Evolutionary conservation across 1,140 invertebrate genomes (phyloP).

Genomic region (Phthorimaea operculella): DNA sequence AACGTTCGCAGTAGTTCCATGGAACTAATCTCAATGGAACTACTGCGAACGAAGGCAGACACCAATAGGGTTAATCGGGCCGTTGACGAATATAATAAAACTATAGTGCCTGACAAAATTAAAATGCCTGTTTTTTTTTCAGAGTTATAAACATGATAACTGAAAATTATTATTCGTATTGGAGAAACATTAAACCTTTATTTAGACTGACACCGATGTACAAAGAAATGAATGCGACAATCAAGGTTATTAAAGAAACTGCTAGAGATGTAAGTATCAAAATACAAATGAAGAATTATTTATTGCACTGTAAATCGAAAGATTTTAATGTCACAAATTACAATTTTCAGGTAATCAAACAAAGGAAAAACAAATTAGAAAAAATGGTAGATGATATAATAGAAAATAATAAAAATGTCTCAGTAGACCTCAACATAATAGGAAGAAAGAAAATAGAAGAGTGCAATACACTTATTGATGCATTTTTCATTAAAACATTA

Average conservation of each 20-base stretch:
- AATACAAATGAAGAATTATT: not conserved
- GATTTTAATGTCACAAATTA: not conserved
- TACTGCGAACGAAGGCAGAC: too few relatives aligned
- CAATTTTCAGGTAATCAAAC: slow-evolving; percentile 1
- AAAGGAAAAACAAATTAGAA: slow-evolving; percentile 9
- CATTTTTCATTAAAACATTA: slow-evolving; percentile 6
- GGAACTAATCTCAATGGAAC: too few relatives aligned
- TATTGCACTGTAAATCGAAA: not conserved
- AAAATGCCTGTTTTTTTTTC: slow-evolving; percentile 2
- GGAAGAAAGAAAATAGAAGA: slow-evolving; percentile 6
- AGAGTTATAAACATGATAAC: slow-evolving; percentile 10
- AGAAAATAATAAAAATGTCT: slow-evolving; percentile 4
- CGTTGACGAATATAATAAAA: too few relatives aligned
- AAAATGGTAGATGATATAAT: slow-evolving; percentile 7
- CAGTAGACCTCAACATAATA: not conserved
- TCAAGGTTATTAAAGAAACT: slow-evolving; percentile 7
- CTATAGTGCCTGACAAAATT: not conserved
- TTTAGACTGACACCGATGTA: slow-evolving; percentile 8
- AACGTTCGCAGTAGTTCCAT: too few relatives aligned
- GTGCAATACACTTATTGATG: slow-evolving; percentile 3
- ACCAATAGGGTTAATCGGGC: too few relatives aligned
- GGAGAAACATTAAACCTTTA: slow-evolving; percentile 8
- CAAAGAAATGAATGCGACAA: slow-evolving; percentile 8
- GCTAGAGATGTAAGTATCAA: slow-evolving; percentile 8
- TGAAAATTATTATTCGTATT: slow-evolving; percentile 10